Conservation (phyloP, 2,113 vertebrate genomes). For the Suricata suricatta region DNA sequence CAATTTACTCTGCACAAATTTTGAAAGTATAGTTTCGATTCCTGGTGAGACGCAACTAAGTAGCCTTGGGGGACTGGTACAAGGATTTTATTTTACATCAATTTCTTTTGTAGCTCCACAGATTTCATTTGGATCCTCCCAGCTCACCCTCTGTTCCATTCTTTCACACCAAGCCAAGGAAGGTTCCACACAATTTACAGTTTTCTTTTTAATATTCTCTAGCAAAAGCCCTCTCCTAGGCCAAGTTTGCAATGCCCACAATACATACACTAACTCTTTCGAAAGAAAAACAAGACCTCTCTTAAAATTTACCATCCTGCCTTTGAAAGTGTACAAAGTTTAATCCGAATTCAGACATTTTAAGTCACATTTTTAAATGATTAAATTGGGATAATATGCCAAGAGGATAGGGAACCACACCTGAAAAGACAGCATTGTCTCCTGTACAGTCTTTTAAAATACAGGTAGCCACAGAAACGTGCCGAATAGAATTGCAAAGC, state of each 20-base stretch:
- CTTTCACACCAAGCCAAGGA: conserved; percentile 10
- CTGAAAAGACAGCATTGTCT: not conserved
- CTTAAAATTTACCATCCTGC: conserved; percentile 16
- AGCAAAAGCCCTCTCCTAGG: conserved; percentile 41
- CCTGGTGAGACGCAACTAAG: conserved; percentile 65
- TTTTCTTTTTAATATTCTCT: conserved; percentile 59
- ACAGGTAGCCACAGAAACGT: not conserved
- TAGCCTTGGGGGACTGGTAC: conserved; percentile 41
- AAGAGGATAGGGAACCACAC: not conserved
- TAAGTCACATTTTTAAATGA: conserved; percentile 27
- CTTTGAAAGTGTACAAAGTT: conserved; percentile 48
- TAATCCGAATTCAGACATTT: not conserved
- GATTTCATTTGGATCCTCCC: conserved; percentile 60
- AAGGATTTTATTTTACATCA: conserved; percentile 68
- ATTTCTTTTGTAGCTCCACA: conserved; percentile 60
- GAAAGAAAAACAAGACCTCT: conserved; percentile 23
- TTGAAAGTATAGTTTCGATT: conserved; percentile 27
- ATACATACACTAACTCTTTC: conserved; percentile 45
- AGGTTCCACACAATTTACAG: conserved; percentile 39
- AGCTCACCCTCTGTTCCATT: conserved; percentile 44
- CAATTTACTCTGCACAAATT: conserved; percentile 57
- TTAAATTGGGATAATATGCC: not conserved
- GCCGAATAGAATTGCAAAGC: conserved; percentile 60
- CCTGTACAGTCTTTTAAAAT: not conserved
- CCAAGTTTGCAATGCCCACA: not conserved